These are phyloP conservation scores for Botia kubotai DNA, from an alignment of 2,797 vertebrate genomes.

Conservation along the genomic window DNA sequence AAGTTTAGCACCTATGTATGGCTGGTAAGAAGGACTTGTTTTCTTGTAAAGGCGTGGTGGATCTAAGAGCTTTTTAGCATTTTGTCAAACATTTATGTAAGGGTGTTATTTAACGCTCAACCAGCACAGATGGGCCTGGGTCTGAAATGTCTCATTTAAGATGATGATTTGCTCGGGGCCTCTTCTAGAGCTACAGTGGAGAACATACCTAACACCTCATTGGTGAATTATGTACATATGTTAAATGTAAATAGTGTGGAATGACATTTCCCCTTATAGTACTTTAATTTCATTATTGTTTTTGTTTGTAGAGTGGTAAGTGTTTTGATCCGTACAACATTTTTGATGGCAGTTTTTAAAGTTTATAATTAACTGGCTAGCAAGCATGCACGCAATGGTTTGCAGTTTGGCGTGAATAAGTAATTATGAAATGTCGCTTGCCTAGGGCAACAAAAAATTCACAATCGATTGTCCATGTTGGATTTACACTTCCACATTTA, in stretches of 20 bases:
- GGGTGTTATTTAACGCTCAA: neutral
- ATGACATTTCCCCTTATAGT: constrained; percentile 30
- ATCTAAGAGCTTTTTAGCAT: constrained; percentile 7
- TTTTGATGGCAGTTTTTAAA: constrained; percentile 37
- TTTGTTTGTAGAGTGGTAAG: constrained; percentile 59
- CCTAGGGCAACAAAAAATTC: neutral
- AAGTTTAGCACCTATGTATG: constrained; percentile 58
- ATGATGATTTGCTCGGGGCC: neutral
- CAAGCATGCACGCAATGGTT: neutral
- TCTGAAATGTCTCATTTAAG: neutral
- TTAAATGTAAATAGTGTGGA: constrained; percentile 55
- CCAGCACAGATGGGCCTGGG: neutral
- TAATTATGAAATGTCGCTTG: constrained; percentile 33
- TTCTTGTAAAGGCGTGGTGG: constrained; percentile 52
- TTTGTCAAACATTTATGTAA: constrained; percentile 8
- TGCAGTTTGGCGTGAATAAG: constrained; percentile 56
- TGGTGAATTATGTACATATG: constrained; percentile 27
- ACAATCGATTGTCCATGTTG: neutral
- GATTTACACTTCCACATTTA: neutral
- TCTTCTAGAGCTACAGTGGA: neutral
- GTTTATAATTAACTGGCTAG: neutral
- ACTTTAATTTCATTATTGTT: constrained; percentile 28
- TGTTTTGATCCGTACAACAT: constrained; percentile 58
- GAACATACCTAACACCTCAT: constrained; percentile 16
- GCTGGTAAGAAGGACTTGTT: constrained; percentile 77